A percentile compares a stretch with the other conserved stretches of the same genome.
These are phyloP conservation scores for Agrilus cyanescens DNA, from an alignment of 2,888 invertebrate species.

Conservation along the genomic window DNA sequence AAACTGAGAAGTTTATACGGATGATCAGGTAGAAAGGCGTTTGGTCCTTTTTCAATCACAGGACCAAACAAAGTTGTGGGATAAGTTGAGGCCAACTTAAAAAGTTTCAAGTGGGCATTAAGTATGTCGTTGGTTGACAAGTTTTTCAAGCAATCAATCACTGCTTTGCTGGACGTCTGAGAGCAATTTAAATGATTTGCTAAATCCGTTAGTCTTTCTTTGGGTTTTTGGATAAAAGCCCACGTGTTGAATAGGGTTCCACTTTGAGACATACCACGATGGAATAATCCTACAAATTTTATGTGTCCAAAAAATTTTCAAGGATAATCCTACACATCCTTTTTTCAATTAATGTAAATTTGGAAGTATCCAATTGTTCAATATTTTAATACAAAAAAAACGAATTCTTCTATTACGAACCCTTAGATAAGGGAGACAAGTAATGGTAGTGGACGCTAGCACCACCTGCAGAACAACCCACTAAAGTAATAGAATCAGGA, in stretches of 20 bases:
- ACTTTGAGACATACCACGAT: constrained; percentile 51
- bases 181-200: constrained; percentile 50
- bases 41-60: constrained; percentile 41
- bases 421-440: constrained; percentile 43
- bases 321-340: no score
- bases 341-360: no score
- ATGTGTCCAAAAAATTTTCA: no score
- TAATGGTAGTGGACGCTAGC: constrained; percentile 60
- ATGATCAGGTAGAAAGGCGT: constrained; percentile 49
- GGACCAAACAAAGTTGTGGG: constrained; percentile 58
- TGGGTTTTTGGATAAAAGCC: constrained; percentile 39
- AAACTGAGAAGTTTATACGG: constrained; percentile 46
- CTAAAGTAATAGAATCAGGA: constrained; percentile 48
- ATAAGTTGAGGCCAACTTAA: constrained; percentile 39
- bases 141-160: constrained; percentile 47
- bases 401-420: constrained; percentile 1
- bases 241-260: constrained; percentile 48
- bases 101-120: no score
- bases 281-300: constrained; percentile 35
- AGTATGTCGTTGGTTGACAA: no score
- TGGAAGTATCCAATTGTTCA: no score
- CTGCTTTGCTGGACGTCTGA: constrained; percentile 34
- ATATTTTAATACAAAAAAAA: constrained; percentile 4
- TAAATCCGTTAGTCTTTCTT: constrained; percentile 45
- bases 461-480: constrained; percentile 57